A percentile compares a stretch with the other conserved stretches of the same genome.
phyloP scores from a whole-genome alignment of 2,888 invertebrate genomes.

The Leucophenga maculata region DNA sequence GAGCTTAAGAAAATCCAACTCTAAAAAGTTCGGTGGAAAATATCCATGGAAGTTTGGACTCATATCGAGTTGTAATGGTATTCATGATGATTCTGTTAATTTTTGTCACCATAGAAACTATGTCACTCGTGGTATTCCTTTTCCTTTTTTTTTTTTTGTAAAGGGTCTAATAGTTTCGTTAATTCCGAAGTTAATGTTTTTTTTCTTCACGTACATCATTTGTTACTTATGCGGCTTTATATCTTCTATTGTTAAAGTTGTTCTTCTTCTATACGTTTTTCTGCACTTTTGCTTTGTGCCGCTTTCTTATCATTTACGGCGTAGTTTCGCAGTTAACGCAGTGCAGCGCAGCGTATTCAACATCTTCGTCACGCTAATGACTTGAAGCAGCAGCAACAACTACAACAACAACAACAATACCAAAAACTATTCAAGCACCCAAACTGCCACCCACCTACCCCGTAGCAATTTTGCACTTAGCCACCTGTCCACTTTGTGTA shows the following conservation, averaged over 20 bases:
- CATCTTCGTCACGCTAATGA: constrained; percentile 17
- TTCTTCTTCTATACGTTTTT: too few species aligned
- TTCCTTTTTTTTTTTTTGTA: neutral
- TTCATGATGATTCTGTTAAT: too few species aligned
- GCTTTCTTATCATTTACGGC: too few species aligned
- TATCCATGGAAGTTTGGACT: too few species aligned
- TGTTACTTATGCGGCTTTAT: neutral
- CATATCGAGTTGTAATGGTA: too few species aligned
- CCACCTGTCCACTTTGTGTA: neutral
- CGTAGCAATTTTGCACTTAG: neutral
- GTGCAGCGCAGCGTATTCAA: neutral
- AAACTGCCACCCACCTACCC: neutral
- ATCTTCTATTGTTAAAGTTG: too few species aligned
- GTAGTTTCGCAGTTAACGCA: too few species aligned
- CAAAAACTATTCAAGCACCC: neutral
- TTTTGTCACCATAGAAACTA: neutral
- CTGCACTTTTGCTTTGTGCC: too few species aligned
- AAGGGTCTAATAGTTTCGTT: too few species aligned
- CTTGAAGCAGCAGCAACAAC: neutral
- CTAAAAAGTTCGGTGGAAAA: too few species aligned
- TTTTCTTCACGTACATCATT: neutral
- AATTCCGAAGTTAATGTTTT: neutral
- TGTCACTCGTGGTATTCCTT: neutral
- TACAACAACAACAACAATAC: too few species aligned
- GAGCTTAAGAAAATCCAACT: too few species aligned